These are phyloP conservation scores for Martes martes DNA, from an alignment of 2,113 vertebrate genomes.

Conservation along the genomic window DNA sequence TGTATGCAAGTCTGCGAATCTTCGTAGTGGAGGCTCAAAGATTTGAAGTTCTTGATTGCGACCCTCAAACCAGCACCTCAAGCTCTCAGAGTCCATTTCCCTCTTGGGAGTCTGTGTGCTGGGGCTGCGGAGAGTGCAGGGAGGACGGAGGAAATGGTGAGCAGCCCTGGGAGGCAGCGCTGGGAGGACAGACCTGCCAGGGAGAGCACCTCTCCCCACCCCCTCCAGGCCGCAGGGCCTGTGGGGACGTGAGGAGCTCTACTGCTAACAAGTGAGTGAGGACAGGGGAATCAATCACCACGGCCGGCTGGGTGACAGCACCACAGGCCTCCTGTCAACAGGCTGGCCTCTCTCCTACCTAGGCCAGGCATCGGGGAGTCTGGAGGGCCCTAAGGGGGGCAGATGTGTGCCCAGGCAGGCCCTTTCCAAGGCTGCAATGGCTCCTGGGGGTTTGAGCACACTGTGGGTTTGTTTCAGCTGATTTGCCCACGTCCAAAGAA, in stretches of 20 bases:
- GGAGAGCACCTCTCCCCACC: not conserved
- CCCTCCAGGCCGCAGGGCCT: not conserved
- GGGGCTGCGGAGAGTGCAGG: not conserved
- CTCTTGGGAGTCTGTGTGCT: not conserved
- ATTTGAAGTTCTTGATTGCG: not conserved
- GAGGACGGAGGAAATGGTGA: not conserved
- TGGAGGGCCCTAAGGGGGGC: not conserved
- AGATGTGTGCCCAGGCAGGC: not conserved
- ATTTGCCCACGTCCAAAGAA: not conserved
- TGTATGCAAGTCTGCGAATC: not conserved
- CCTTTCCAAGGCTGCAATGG: not conserved
- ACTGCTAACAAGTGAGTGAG: not conserved
- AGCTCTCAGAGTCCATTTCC: not conserved
- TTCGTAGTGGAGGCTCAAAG: not conserved
- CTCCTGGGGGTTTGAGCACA: not conserved
- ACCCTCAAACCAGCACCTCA: not conserved
- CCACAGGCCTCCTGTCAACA: slow-evolving; percentile 13
- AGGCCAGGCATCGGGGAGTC: fast-evolving
- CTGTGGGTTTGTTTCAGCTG: not conserved
- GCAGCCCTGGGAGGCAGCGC: not conserved
- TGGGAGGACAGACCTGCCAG: not conserved
- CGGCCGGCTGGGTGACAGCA: not conserved
- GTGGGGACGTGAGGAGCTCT: not conserved
- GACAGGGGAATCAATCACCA: not conserved
- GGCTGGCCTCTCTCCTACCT: not conserved